These are phyloP conservation scores for Melanerpes aurifrons DNA, from an alignment of 2,113 vertebrate genomes.

Conservation along the genomic window DNA sequence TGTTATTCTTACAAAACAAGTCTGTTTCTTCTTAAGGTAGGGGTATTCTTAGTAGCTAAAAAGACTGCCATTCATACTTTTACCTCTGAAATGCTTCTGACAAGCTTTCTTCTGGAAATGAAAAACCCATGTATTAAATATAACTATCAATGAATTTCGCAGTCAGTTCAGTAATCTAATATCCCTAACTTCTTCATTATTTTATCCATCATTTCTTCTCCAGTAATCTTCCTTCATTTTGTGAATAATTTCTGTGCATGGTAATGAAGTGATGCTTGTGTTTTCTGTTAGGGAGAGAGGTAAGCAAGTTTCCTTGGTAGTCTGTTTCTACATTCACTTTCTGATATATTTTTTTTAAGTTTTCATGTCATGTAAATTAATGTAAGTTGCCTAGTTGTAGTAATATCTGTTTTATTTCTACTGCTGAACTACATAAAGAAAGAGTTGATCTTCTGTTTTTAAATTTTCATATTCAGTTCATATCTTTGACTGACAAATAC, in stretches of 20 bases:
- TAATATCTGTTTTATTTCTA: not conserved
- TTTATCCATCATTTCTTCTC: not conserved
- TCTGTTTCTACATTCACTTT: not conserved
- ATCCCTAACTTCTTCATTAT: not conserved
- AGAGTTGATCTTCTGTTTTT: not conserved
- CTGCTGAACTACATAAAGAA: not conserved
- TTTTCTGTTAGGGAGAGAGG: not conserved
- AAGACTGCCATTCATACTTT: not conserved
- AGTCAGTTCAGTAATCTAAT: not conserved
- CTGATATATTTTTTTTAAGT: not conserved
- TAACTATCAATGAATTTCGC: not conserved
- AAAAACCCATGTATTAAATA: fast-evolving
- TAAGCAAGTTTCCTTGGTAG: not conserved
- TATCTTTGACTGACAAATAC: not conserved
- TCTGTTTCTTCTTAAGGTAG: not conserved
- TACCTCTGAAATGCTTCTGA: not conserved
- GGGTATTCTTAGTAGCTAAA: not conserved
- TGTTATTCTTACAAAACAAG: not conserved
- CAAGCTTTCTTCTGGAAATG: not conserved
- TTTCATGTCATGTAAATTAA: not conserved
- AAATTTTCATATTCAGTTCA: not conserved
- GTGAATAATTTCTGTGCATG: not conserved
- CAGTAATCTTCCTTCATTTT: not conserved
- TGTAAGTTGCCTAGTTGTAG: not conserved
- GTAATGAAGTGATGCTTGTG: not conserved